A percentile compares a stretch with the other conserved stretches of the same genome.
phyloP scores from a whole-genome alignment of 2,113 vertebrate genomes.

The Semicossyphus pulcher region DNA sequence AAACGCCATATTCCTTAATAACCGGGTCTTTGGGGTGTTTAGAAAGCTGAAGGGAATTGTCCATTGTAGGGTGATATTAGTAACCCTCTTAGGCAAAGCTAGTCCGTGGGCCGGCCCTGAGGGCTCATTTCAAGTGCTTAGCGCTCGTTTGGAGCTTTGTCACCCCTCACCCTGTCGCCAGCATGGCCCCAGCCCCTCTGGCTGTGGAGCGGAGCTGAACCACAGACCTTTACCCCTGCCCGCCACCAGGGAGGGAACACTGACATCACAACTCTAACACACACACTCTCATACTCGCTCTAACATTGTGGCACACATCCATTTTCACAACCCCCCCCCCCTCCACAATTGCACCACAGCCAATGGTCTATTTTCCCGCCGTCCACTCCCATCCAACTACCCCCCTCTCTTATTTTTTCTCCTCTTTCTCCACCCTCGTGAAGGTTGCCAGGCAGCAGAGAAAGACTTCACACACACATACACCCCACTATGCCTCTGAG shows the following conservation, averaged over 20 bases:
- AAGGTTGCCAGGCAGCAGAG: constrained; percentile 81
- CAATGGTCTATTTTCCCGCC: constrained; percentile 78
- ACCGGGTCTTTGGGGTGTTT: constrained; percentile 53
- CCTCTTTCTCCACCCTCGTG: constrained; percentile 61
- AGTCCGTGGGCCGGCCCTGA: constrained; percentile 74
- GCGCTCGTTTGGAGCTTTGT: constrained; percentile 81
- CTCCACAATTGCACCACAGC: constrained; percentile 48
- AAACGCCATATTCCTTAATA: constrained; percentile 43
- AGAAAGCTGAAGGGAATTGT: constrained; percentile 71
- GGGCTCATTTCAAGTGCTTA: constrained; percentile 83
- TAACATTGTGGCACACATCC: constrained; percentile 61
- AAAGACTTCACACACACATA: constrained; percentile 79
- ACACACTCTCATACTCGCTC: constrained; percentile 44
- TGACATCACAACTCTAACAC: constrained; percentile 64
- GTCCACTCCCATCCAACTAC: constrained; percentile 59
- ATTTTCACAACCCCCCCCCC: constrained; percentile 49
- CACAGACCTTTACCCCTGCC: constrained; percentile 62
- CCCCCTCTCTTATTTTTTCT: constrained; percentile 36
- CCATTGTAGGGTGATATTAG: constrained; percentile 78
- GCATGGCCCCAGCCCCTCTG: constrained; percentile 73
- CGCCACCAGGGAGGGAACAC: constrained; percentile 67
- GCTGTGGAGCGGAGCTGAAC: constrained; percentile 63
- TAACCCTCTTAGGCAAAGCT: constrained; percentile 83
- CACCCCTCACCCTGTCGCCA: constrained; percentile 78
- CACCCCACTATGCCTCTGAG: constrained; percentile 78